These are phyloP conservation scores for Tringa solitaria DNA, from an alignment of 2,113 vertebrate species.

Conservation along the genomic window DNA sequence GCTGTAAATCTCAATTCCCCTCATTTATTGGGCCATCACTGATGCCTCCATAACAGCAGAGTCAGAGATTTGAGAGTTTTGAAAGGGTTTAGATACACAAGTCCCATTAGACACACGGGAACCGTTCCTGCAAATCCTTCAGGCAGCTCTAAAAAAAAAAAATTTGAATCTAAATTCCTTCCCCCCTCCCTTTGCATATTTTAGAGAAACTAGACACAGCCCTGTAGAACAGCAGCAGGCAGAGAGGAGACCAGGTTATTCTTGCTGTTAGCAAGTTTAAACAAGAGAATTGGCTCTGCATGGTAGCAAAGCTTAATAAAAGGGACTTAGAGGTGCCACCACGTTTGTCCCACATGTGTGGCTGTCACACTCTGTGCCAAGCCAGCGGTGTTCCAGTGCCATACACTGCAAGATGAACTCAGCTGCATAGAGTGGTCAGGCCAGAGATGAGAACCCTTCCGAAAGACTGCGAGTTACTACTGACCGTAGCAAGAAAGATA, in stretches of 20 bases:
- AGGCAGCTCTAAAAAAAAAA: neutral
- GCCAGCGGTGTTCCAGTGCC: neutral
- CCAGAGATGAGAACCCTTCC: neutral
- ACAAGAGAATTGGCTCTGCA: neutral
- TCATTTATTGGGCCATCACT: neutral
- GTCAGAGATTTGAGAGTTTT: constrained; percentile 7
- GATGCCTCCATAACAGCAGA: neutral
- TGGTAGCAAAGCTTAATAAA: neutral
- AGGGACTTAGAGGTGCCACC: neutral
- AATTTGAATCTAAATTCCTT: neutral
- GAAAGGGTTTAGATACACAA: constrained; percentile 12
- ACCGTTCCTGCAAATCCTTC: neutral
- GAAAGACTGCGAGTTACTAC: neutral
- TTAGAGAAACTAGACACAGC: neutral
- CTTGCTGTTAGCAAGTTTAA: neutral
- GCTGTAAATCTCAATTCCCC: constrained; percentile 13
- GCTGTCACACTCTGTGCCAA: neutral
- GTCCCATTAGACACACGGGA: neutral
- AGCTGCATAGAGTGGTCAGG: neutral
- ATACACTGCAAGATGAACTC: neutral
- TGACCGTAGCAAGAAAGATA: neutral
- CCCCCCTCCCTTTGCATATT: neutral
- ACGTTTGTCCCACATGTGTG: rapidly evolving
- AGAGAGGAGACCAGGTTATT: rapidly evolving
- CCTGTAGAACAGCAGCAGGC: neutral